These are phyloP conservation scores for Brotula barbata DNA, from an alignment of 2,797 vertebrate genomes.

Conservation along the genomic window DNA sequence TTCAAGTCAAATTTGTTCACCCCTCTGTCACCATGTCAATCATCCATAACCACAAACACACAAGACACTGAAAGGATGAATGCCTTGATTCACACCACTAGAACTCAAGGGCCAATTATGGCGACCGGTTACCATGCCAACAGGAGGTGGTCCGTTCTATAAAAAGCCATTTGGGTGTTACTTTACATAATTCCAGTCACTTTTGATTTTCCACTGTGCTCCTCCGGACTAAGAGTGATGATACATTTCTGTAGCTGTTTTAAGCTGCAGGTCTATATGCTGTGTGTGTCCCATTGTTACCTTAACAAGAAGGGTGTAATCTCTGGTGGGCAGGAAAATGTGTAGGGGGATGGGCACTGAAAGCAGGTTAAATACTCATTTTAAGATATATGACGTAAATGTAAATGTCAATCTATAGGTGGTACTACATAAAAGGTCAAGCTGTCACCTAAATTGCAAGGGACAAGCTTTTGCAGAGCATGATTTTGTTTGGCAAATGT, in stretches of 20 bases:
- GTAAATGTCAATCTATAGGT: no score
- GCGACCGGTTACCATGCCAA: conserved; percentile 69
- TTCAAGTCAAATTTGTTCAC: conserved; percentile 8
- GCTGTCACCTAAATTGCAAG: no score
- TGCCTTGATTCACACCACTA: conserved; percentile 33
- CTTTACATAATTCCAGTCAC: conserved; percentile 75
- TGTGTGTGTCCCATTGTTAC: no score
- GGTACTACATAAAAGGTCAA: no score
- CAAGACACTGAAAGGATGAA: conserved; percentile 30
- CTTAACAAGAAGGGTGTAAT: no score
- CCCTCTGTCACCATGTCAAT: conserved; percentile 32
- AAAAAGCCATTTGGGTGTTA: conserved; percentile 68
- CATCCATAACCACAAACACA: conserved; percentile 27
- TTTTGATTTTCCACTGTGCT: conserved; percentile 67
- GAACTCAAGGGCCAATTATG: conserved; percentile 55
- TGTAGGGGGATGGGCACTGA: no score
- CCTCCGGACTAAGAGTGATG: conserved; percentile 35
- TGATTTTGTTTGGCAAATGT: no score
- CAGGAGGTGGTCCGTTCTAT: conserved; percentile 57
- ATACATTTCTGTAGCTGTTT: conserved; percentile 35
- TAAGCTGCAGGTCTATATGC: no score
- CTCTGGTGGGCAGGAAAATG: no score
- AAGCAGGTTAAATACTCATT: no score
- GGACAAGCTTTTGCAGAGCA: no score
- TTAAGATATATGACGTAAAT: no score